Percentiles rank a stretch among this genome's conserved stretches.
Evolutionary conservation across 2,888 invertebrate species (phyloP).

Genomic region (Netelia inedita): DNA sequence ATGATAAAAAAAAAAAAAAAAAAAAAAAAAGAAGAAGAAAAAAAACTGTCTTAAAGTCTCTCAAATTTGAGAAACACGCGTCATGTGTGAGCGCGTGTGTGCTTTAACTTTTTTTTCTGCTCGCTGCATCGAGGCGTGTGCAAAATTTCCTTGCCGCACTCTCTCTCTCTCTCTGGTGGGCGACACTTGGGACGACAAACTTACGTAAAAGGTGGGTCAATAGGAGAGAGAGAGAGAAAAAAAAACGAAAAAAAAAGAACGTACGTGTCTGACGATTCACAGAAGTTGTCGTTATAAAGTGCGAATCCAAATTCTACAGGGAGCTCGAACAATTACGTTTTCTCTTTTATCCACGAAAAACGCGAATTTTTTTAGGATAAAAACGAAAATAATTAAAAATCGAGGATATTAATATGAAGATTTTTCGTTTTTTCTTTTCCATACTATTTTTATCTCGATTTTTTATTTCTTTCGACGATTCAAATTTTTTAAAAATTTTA

Average conservation of each 20-base stretch:
- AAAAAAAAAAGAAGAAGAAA: constrained; percentile 2
- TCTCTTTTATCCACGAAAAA: too few species aligned
- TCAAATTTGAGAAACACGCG: constrained; percentile 45
- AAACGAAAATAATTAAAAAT: neutral
- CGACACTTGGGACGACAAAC: constrained; percentile 67
- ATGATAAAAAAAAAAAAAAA: constrained; percentile 33
- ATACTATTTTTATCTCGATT: neutral
- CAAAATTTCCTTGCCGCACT: constrained; percentile 51
- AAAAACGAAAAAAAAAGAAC: neutral
- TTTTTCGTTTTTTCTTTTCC: neutral
- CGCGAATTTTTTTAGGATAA: neutral
- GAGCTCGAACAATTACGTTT: neutral
- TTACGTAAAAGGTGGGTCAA: constrained; percentile 70
- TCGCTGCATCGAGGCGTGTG: constrained; percentile 63
- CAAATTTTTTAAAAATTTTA: neutral
- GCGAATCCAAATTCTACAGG: neutral
- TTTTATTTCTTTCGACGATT: neutral
- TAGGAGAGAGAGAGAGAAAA: constrained; percentile 50
- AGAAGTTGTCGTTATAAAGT: constrained; percentile 25
- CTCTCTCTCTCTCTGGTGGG: constrained; percentile 13
- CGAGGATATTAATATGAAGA: neutral
- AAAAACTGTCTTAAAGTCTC: constrained; percentile 19
- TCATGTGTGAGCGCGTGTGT: constrained; percentile 18
- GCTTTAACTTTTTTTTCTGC: constrained; percentile 48
- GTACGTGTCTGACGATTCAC: constrained; percentile 39